These are phyloP conservation scores for Nyctereutes procyonoides DNA, from an alignment of 2,113 vertebrate species.

Conservation along the genomic window DNA sequence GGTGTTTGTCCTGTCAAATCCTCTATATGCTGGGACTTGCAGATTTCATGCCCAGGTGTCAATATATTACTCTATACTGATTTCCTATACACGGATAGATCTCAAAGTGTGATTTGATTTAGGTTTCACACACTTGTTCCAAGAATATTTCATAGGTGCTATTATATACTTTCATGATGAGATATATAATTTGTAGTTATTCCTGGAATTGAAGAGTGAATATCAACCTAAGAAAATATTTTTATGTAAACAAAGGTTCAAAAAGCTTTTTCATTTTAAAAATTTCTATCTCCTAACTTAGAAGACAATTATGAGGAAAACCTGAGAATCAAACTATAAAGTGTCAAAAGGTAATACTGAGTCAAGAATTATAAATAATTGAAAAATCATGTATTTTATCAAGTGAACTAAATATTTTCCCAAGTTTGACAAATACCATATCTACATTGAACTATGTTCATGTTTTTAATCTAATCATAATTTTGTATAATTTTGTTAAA, in stretches of 20 bases:
- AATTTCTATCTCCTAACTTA: not conserved
- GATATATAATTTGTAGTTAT: not conserved
- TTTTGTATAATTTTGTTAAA: not conserved
- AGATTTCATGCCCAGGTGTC: not conserved
- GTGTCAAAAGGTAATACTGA: not conserved
- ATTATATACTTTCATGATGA: not conserved
- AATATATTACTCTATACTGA: not conserved
- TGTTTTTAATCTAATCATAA: constrained; percentile 39
- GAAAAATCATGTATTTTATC: constrained; percentile 17
- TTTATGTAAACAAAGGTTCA: constrained; percentile 25
- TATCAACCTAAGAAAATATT: constrained; percentile 15
- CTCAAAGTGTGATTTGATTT: not conserved
- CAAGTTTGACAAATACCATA: not conserved
- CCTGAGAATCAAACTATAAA: not conserved
- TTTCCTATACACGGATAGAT: not conserved
- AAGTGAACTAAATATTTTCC: constrained; percentile 26
- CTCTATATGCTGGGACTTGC: not conserved
- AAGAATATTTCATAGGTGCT: not conserved
- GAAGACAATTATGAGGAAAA: constrained; percentile 1
- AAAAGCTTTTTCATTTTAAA: not conserved
- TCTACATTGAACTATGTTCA: not conserved
- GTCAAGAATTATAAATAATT: not conserved
- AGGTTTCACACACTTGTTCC: not conserved
- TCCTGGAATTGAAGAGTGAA: not conserved
- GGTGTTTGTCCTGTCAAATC: not conserved